Percentiles rank a stretch among this genome's conserved stretches.
These are phyloP conservation scores for Sarcophaga caerulescens DNA, from an alignment of 2,888 invertebrate species.

Conservation along the genomic window DNA sequence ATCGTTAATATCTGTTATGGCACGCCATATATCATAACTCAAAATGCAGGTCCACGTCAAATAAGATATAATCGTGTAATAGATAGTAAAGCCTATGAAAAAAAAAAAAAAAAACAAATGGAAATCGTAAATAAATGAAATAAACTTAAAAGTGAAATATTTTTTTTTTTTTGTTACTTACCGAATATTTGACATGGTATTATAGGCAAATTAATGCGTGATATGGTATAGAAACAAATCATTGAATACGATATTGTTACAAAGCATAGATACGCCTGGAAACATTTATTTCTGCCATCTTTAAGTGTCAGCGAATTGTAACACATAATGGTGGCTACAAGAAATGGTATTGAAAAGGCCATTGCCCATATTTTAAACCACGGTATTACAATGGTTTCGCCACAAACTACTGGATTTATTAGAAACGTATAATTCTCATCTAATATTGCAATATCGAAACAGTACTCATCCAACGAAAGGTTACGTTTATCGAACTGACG, in stretches of 20 bases:
- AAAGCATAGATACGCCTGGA: slow-evolving; percentile 30
- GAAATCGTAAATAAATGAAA: background rate
- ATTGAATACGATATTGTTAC: slow-evolving; percentile 44
- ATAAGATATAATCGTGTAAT: slow-evolving; percentile 40
- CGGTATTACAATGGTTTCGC: slow-evolving; percentile 22
- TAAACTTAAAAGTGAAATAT: background rate
- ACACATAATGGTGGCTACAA: slow-evolving; percentile 41
- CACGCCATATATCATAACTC: slow-evolving; percentile 52
- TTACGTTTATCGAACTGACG: slow-evolving; percentile 27
- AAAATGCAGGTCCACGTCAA: slow-evolving; percentile 54
- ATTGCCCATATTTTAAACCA: slow-evolving; percentile 56
- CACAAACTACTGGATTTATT: slow-evolving; percentile 48
- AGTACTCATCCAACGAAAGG: slow-evolving; percentile 41
- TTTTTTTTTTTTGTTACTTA: background rate
- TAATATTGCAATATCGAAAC: slow-evolving; percentile 35
- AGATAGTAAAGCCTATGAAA: slow-evolving; percentile 39
- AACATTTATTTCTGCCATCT: slow-evolving; percentile 26
- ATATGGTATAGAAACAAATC: slow-evolving; percentile 39
- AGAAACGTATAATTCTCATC: slow-evolving; percentile 13
- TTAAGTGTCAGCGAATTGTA: slow-evolving; percentile 8
- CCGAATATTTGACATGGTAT: slow-evolving; percentile 32
- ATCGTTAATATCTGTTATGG: background rate
- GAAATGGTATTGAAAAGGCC: slow-evolving; percentile 48
- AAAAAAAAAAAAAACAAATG: background rate
- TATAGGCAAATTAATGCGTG: slow-evolving; percentile 1